Evolutionary conservation across 1,140 invertebrate genomes (phyloP), one percentile per base, ranked within the genome.

Genomic region (Microplitis mediator): DNA sequence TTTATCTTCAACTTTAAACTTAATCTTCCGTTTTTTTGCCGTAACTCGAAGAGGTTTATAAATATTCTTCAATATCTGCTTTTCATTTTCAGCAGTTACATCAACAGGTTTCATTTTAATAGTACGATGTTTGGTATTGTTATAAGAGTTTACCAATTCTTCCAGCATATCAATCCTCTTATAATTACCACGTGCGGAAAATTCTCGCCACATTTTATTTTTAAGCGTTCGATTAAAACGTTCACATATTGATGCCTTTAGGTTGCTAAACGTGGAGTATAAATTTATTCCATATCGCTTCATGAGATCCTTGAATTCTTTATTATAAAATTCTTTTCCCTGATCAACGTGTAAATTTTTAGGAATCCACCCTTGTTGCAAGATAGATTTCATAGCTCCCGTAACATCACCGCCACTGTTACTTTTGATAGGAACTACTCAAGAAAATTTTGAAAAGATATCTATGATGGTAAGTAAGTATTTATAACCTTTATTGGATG

Each of bases 401-500:
- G 61, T 45, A 5, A 45, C 39, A 9, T 45, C 39, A 45, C 6
- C 0, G 11, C 4, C 39, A 9, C 6, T 45, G 61, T 74, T 74
- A 4, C 1, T 60, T 54, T 74, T 76, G 13, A 74, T n/a, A 9
- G 75, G 75, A 31, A 74, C 36, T 65, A 69, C 69, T 65, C 56
- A 76, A 0, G 69, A 65, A 54, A 32, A 72, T 62, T 74, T 76
- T 35, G 69, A 74, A 23, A 74, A 76, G 9, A 35, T 61, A 51
- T 73, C 71, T 52, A 74, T 76, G 4, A 74, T 36, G 51, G 72
- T 76, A 0, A 76, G 13, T 4, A 74, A 39, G 58, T 67, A 74
- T n/a, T 71, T 71, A 16, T 54, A 76, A 23, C 69, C 75, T 60
- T 74, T 72, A 32, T 72, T 66, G 8, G 9, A 13, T 11, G 4